These are phyloP conservation scores for Pleuronectes platessa DNA, from an alignment of 2,113 vertebrate genomes.

Conservation along the genomic window DNA sequence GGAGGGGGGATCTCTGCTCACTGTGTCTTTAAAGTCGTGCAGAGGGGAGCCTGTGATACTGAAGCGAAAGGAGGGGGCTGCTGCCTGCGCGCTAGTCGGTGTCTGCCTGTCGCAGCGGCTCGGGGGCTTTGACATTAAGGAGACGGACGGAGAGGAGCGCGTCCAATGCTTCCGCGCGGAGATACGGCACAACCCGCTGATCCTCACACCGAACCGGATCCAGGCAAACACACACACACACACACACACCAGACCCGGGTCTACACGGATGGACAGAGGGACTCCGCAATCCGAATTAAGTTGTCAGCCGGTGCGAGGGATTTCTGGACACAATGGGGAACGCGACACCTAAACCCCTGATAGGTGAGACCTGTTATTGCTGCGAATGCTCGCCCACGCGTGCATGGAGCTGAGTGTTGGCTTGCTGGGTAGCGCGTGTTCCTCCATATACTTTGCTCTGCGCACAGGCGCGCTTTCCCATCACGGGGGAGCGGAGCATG, in stretches of 20 bases:
- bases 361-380: slow-evolving; percentile 75
- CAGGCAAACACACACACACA: slow-evolving; percentile 7
- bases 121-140: slow-evolving; percentile 66
- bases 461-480: not conserved
- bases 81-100: slow-evolving; percentile 73
- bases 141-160: slow-evolving; percentile 45
- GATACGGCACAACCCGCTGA: slow-evolving; percentile 27
- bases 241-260: slow-evolving; percentile 15
- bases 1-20: slow-evolving; percentile 41
- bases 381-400: not conserved
- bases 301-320: slow-evolving; percentile 75
- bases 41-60: slow-evolving; percentile 64
- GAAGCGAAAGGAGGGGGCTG: slow-evolving; percentile 74
- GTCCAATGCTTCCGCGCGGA: slow-evolving; percentile 62
- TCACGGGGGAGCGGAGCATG: not conserved
- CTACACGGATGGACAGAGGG: slow-evolving; percentile 77
- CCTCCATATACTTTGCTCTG: not conserved
- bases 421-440: not conserved
- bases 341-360: slow-evolving; percentile 82
- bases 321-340: slow-evolving; percentile 83
- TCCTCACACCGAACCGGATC: slow-evolving; percentile 13
- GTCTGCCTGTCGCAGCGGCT: slow-evolving; percentile 70
- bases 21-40: slow-evolving; percentile 83
- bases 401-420: not conserved
- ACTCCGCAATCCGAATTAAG: slow-evolving; percentile 71